Base-by-base conservation (phyloP, 2,888 invertebrate genomes). In the Ectemnius continuus region DNA sequence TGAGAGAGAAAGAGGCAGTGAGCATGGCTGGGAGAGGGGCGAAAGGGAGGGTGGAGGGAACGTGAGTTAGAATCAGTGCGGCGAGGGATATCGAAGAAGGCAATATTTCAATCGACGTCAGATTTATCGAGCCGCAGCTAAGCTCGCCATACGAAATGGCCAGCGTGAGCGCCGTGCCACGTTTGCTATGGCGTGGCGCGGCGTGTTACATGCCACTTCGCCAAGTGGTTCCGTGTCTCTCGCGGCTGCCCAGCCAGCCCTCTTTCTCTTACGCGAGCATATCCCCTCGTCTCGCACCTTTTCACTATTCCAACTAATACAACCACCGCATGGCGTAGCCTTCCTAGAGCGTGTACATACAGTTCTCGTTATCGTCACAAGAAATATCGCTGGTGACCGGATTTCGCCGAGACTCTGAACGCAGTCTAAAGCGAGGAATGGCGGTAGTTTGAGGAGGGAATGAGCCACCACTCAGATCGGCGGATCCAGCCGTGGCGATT, bases 61-160 rank as follows among this genome's bases (percentile, higher is more conserved):
- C 72, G 63, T 60, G 73, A 67, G 69, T 61, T 70, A 63, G 74
- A 80, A 82, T 83, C 82, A 71, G 78, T 68, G 82, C 83, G 73
- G 69, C 79, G 73, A 71, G 81, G 81, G 84, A 84, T 80, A 80
- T 82, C 84, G 83, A 80, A 82, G 84, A 75, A 84, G 80, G 84
- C 82, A 74, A 84, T 83, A 83, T 82, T 83, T 83, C 82, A 84
- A 81, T 83, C 82, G 84, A 80, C 75, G 82, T 83, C 82, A 75
- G 78, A 83, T 84, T 83, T 83, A 84, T 83, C 81, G 83, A 83
- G 66, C 73, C 67, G 64, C 70, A 71, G 73, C 16, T 52, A 52
- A 36, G n/a, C 52, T 16, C 52, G 52, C 84, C 75, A 80, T 80
- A 78, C 78, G 84, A 83, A 83, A 83, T 76, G 83, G 78, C 75